Conservation (phyloP, 2,888 invertebrate species). For the Acronicta alni region DNA sequence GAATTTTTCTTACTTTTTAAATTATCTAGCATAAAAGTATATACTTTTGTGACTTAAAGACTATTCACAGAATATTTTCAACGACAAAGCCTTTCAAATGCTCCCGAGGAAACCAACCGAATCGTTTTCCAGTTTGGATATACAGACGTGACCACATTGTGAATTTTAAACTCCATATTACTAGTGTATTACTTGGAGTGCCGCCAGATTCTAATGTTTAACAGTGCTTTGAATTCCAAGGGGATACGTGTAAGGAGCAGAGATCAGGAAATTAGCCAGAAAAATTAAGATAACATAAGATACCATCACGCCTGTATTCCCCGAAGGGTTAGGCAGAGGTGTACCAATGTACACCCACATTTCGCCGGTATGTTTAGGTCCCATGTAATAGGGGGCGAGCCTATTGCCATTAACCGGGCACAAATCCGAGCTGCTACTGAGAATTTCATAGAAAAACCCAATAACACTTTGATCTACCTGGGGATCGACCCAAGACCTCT, state of each 20-base stretch:
- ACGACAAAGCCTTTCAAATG: constrained; percentile 5
- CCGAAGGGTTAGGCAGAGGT: no score
- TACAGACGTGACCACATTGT: constrained; percentile 40
- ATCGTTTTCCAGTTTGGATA: constrained; percentile 20
- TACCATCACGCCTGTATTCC: no score
- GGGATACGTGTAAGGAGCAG: not conserved
- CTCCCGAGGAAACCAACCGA: constrained; percentile 1
- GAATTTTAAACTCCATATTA: constrained; percentile 43
- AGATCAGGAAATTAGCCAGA: not conserved
- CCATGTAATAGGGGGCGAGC: no score
- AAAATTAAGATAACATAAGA: not conserved
- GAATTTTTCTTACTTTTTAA: no score
- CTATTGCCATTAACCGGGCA: no score
- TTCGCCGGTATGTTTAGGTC: no score
- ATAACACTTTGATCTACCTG: no score
- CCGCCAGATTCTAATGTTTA: constrained; percentile 29
- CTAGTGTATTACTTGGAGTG: constrained; percentile 34
- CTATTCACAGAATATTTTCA: not conserved
- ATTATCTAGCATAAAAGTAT: no score
- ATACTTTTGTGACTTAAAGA: not conserved
- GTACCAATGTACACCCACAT: no score
- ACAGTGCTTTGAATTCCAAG: not conserved
- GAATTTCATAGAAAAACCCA: no score
- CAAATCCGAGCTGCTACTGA: no score
- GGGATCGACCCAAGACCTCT: no score